Conservation (phyloP, 2,797 vertebrate species). For the Pyrocephalus nanus region DNA sequence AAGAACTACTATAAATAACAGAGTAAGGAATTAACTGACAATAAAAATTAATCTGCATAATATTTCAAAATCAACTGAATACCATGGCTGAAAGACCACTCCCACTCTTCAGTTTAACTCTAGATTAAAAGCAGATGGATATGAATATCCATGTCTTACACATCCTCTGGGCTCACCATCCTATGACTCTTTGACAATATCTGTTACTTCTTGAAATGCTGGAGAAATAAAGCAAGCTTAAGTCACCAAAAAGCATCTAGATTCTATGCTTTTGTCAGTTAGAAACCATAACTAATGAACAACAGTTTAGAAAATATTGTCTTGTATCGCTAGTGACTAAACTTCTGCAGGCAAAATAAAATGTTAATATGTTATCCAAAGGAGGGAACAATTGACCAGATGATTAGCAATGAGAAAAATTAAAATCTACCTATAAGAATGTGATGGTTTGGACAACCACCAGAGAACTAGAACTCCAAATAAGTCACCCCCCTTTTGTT, state of each 20-base stretch:
- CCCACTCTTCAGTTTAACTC: neutral
- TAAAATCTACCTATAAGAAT: neutral
- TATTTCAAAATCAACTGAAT: neutral
- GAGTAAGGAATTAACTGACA: neutral
- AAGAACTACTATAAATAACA: neutral
- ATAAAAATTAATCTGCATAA: neutral
- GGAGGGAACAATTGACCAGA: neutral
- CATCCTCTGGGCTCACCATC: neutral
- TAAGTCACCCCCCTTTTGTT: neutral
- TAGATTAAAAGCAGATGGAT: neutral
- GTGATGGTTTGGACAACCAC: neutral
- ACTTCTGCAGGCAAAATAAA: neutral
- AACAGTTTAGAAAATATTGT: neutral
- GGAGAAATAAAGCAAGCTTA: neutral
- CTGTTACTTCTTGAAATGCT: neutral
- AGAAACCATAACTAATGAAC: neutral
- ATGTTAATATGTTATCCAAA: neutral
- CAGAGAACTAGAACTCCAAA: neutral
- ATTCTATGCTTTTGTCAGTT: neutral
- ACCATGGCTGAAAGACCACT: neutral
- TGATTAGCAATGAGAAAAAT: neutral
- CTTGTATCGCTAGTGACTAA: neutral
- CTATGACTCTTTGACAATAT: neutral
- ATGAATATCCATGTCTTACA: neutral
- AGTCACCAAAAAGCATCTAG: neutral